Conservation (phyloP, 2,888 invertebrate species). For the Calephelis perditalis region DNA sequence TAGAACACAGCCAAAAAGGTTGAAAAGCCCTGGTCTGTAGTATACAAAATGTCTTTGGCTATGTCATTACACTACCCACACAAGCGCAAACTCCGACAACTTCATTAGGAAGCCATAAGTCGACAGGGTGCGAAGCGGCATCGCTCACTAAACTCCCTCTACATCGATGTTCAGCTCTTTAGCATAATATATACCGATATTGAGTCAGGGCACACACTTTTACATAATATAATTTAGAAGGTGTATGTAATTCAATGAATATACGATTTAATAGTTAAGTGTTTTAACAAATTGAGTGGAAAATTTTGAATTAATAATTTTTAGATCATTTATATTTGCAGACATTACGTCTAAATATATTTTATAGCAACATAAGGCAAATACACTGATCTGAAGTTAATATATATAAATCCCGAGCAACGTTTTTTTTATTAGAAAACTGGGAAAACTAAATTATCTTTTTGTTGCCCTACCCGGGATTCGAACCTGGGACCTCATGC, state of each 20-base stretch:
- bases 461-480: too few species aligned
- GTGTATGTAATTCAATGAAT: slow-evolving; percentile 7
- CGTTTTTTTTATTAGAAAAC: too few species aligned
- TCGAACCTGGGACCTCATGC: too few species aligned
- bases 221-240: slow-evolving; percentile 4
- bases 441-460: too few species aligned
- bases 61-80: slow-evolving; percentile 27
- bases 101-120: slow-evolving; percentile 70
- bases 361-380: too few species aligned
- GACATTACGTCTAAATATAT: too few species aligned
- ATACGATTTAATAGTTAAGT: not conserved
- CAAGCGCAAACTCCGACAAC: slow-evolving; percentile 43
- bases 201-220: slow-evolving; percentile 6
- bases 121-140: slow-evolving; percentile 44
- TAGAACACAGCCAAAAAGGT: too few species aligned
- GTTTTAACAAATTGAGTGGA: not conserved
- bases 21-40: not conserved
- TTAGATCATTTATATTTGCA: too few species aligned
- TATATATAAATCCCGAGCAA: too few species aligned
- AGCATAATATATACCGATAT: slow-evolving; percentile 21
- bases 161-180: slow-evolving; percentile 43
- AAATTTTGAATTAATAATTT: not conserved
- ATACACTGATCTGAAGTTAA: too few species aligned
- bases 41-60: slow-evolving; percentile 13
- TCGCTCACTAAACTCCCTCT: slow-evolving; percentile 41